A percentile compares a stretch with the other conserved stretches of the same genome.
phyloP scores from a whole-genome alignment of 2,888 invertebrate species.

The Melolontha melolontha region DNA sequence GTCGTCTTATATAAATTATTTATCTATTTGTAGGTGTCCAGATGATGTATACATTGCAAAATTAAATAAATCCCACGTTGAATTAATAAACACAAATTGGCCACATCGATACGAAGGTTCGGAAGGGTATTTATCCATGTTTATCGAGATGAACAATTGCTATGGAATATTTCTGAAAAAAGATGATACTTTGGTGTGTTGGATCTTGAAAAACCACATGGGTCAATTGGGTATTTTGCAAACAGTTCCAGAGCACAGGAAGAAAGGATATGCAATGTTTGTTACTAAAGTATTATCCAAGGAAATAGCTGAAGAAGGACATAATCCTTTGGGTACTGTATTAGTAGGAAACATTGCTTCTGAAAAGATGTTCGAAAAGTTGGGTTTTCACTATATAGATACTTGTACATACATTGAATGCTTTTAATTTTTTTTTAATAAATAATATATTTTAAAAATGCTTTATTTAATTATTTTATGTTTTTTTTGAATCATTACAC shows the following conservation, averaged over 20 bases:
- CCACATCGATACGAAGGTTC: slow-evolving; percentile 56
- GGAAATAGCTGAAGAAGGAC: slow-evolving; percentile 58
- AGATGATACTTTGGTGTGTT: slow-evolving; percentile 59
- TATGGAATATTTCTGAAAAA: slow-evolving; percentile 61
- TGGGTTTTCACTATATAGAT: slow-evolving; percentile 54
- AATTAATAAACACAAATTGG: slow-evolving; percentile 59
- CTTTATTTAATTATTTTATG: too few species aligned
- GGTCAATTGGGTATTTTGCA: slow-evolving; percentile 60
- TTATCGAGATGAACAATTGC: slow-evolving; percentile 60
- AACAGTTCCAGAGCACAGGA: slow-evolving; percentile 57
- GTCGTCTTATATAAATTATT: background rate
- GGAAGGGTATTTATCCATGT: slow-evolving; percentile 55
- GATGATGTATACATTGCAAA: slow-evolving; percentile 58
- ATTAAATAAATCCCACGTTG: slow-evolving; percentile 54
- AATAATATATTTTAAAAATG: too few species aligned
- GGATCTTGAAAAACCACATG: slow-evolving; percentile 60
- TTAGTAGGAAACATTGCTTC: slow-evolving; percentile 58
- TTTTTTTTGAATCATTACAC: too few species aligned
- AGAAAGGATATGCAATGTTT: slow-evolving; percentile 61
- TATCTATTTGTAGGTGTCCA: slow-evolving; percentile 55
- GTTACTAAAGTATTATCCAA: slow-evolving; percentile 59
- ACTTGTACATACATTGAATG: slow-evolving; percentile 30
- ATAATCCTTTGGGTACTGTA: slow-evolving; percentile 56
- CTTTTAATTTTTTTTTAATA: background rate
- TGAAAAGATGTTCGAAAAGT: slow-evolving; percentile 57